These are phyloP conservation scores for Phalloptychus januarius DNA, from an alignment of 2,797 vertebrate species.

Conservation along the genomic window DNA sequence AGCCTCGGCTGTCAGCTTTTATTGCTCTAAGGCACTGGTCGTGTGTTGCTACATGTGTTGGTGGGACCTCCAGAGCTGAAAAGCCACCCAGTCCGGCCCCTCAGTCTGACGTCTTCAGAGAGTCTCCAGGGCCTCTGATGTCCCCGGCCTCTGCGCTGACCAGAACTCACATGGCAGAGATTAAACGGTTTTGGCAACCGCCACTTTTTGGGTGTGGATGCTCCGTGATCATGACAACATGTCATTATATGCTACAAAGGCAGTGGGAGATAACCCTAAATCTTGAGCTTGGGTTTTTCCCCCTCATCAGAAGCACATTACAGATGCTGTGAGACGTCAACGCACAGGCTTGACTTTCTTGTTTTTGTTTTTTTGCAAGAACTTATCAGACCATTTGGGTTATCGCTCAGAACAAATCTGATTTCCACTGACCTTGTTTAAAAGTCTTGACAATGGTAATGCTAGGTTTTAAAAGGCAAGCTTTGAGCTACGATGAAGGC, in stretches of 20 bases:
- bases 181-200: conserved; percentile 68
- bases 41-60: conserved; percentile 63
- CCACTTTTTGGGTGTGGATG: conserved; percentile 69
- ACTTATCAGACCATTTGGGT: not conserved
- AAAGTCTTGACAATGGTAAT: conserved; percentile 26
- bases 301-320: conserved; percentile 22
- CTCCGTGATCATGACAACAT: conserved; percentile 58
- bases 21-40: conserved; percentile 54
- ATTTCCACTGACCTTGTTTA: conserved; percentile 44
- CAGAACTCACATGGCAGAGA: conserved; percentile 72
- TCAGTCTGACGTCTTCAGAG: conserved; percentile 48
- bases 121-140: conserved; percentile 58
- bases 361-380: conserved; percentile 9
- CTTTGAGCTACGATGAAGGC: conserved; percentile 1
- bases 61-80: conserved; percentile 65
- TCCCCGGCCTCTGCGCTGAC: conserved; percentile 33
- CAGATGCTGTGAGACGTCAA: conserved; percentile 35
- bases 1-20: conserved; percentile 53
- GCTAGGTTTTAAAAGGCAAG: conserved; percentile 15
- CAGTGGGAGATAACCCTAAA: conserved; percentile 52
- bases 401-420: conserved; percentile 9
- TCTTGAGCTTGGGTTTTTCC: conserved; percentile 20
- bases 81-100: conserved; percentile 41
- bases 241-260: conserved; percentile 61
- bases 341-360: conserved; percentile 25